Evolutionary conservation across 2,113 vertebrate species (phyloP).

Genomic region (Argyrosomus japonicus): DNA sequence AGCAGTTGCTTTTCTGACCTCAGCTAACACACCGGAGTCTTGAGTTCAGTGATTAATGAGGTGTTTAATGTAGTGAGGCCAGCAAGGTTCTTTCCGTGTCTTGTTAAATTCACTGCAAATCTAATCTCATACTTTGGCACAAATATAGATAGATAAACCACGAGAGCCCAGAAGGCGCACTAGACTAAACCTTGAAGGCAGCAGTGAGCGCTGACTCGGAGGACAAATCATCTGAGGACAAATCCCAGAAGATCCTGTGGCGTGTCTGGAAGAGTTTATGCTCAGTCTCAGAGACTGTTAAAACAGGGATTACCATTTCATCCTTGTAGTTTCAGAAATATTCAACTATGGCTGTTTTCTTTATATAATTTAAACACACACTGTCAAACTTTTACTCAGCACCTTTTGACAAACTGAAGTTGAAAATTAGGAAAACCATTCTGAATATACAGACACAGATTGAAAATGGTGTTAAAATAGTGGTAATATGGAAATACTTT

Average conservation of each 20-base stretch:
- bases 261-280: conserved; percentile 58
- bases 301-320: conserved; percentile 38
- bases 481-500: no score
- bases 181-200: conserved; percentile 56
- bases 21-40: conserved; percentile 28
- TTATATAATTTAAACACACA: conserved; percentile 17
- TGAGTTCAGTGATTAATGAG: conserved; percentile 47
- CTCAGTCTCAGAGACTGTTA: conserved; percentile 19
- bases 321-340: conserved; percentile 13
- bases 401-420: neutral
- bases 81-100: conserved; percentile 13
- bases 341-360: conserved; percentile 2
- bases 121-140: conserved; percentile 46
- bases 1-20: conserved; percentile 33
- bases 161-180: conserved; percentile 40
- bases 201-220: conserved; percentile 35
- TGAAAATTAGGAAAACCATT: neutral
- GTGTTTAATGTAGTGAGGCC: conserved; percentile 46
- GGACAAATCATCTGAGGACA: conserved; percentile 49
- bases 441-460: neutral
- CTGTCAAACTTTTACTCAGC: conserved; percentile 9
- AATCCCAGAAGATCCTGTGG: conserved; percentile 34
- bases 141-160: conserved; percentile 54
- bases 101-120: conserved; percentile 49
- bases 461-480: neutral